Base-by-base conservation (phyloP, 2,888 invertebrate genomes). In the Cataglyphis rosenhaueri region DNA sequence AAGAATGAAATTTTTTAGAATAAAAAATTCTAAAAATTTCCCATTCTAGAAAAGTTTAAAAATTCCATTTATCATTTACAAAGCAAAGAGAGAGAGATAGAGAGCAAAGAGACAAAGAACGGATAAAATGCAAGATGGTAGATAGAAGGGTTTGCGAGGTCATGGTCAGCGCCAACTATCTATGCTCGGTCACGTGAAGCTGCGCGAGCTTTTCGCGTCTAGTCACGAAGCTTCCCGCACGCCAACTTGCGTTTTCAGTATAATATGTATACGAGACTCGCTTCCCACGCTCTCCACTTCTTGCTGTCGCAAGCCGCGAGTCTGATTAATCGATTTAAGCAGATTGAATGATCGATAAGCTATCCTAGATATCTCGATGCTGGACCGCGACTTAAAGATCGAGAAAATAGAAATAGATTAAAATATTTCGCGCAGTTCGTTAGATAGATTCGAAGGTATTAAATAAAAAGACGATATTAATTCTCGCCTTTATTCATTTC, bases 141-240 rank as follows among this genome's bases (percentile, higher is more conserved):
- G 83, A 73, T 75, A 73, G 32, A 70, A 59, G 59, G 79, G 83
- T 88, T 82, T 64, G 52, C 71, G 59, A 70, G 84, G 88, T 88
- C 88, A 88, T 74, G 88, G 88, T 84, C 88, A 81, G 74, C 21
- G 74, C 21, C 68, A 35, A 74, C 52, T 65, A 41, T 75, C 52
- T 65, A 41, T 75, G 82, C 81, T 82, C 74, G 79, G 85, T 87
- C 86, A 85, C 85, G 82, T 84, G 66, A 85, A 84, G 62, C 79
- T 66, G 71, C 52, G 62, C 81, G 82, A 85, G 84, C 81, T 85
- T 86, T 86, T 85, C 81, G 78, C 76, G n/a, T 52, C n/a, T 35
- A 38, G 41, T 83, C 57, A 73, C 15, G 66, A 48, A 78, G 74
- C 71, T 86, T 38, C 76, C 70, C 68, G 75, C 82, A 65, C 76